These are phyloP conservation scores for Drosophila suzukii DNA, from an alignment of 1,140 invertebrate genomes.

Conservation along the genomic window DNA sequence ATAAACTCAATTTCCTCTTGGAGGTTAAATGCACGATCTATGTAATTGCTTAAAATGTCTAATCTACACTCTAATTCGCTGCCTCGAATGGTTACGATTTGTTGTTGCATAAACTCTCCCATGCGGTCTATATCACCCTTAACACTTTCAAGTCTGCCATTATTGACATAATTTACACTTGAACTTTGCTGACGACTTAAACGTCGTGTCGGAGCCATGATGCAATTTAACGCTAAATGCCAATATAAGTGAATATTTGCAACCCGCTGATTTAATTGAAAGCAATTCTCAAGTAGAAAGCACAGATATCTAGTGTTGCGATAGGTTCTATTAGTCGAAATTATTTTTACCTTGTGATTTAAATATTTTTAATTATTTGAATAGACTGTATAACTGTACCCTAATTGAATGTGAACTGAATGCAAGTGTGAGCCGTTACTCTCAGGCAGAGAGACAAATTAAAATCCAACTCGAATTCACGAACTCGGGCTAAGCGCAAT, in stretches of 20 bases:
- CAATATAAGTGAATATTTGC: neutral
- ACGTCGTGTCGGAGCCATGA: neutral
- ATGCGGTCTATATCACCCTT: constrained; percentile 4
- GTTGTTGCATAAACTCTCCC: neutral
- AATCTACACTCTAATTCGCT: too few relatives aligned
- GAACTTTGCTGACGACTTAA: neutral
- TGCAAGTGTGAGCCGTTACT: too few relatives aligned
- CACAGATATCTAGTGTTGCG: neutral
- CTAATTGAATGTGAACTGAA: too few relatives aligned
- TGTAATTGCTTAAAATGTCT: too few relatives aligned
- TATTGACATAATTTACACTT: neutral
- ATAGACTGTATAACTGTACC: too few relatives aligned
- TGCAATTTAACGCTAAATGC: neutral
- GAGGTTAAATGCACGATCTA: too few relatives aligned
- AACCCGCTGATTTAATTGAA: neutral
- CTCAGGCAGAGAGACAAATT: too few relatives aligned
- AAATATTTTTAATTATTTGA: too few relatives aligned
- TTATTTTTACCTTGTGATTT: neutral
- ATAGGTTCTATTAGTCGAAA: neutral
- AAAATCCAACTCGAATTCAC: too few relatives aligned
- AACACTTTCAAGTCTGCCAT: neutral
- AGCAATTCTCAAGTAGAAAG: neutral
- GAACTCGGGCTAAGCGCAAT: too few relatives aligned
- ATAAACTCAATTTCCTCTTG: neutral
- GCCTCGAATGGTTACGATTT: neutral